These are phyloP conservation scores for Helleia helle DNA, from an alignment of 2,888 invertebrate species.

Conservation along the genomic window DNA sequence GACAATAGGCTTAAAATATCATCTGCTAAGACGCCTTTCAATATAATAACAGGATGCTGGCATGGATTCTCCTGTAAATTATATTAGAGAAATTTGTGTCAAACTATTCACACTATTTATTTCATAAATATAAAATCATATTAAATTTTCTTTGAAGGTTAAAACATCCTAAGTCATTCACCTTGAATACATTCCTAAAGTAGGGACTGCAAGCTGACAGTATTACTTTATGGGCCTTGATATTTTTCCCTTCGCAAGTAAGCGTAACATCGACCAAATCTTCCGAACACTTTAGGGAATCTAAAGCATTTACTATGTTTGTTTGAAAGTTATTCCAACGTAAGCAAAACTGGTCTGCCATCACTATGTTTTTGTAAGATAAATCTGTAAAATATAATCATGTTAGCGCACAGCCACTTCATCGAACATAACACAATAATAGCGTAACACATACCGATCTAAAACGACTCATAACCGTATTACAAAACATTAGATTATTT, in stretches of 20 bases:
- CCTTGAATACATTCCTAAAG: constrained; percentile 83
- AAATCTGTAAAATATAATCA: constrained; percentile 32
- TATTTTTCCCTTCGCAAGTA: constrained; percentile 80
- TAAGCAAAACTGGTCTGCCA: constrained; percentile 81
- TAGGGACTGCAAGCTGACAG: constrained; percentile 84
- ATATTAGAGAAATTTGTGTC: constrained; percentile 1
- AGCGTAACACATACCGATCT: constrained; percentile 18
- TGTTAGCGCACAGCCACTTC: constrained; percentile 18
- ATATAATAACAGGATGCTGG: constrained; percentile 81
- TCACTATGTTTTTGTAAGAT: constrained; percentile 43
- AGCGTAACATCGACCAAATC: constrained; percentile 82
- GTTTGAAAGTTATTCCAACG: constrained; percentile 84
- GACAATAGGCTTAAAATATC: constrained; percentile 79
- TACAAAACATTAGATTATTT: constrained; percentile 20
- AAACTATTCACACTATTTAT: constrained; percentile 7
- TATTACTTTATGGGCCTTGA: constrained; percentile 84
- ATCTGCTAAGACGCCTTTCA: constrained; percentile 79
- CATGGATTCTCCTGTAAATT: constrained; percentile 79
- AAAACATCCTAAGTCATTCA: constrained; percentile 69
- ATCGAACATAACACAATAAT: constrained; percentile 6
- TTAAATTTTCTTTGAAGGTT: constrained; percentile 40
- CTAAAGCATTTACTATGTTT: constrained; percentile 80
- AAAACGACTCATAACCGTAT: constrained; percentile 18
- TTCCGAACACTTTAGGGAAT: constrained; percentile 79
- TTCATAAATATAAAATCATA: constrained; percentile 3